Evolutionary conservation across 2,888 invertebrate genomes (phyloP), one percentile per base, ranked within the genome.

Genomic region (Octonoba sinensis): DNA sequence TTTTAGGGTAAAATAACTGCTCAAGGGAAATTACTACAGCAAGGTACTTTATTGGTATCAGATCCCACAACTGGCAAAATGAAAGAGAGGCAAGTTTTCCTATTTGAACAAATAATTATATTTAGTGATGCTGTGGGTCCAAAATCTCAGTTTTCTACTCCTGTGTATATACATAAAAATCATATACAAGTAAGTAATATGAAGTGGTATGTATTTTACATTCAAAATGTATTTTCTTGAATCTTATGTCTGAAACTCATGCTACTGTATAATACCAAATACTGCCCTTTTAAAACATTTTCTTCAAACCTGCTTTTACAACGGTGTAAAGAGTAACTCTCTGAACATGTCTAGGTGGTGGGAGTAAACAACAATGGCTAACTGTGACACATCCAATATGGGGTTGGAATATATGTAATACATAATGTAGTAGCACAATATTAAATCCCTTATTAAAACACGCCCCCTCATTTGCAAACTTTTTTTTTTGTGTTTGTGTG

Each of bases 21-120:
- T 57, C 99, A 99, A 90, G 99, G 99, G 81, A 96, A 96, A 89
- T 91, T 99, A 83, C 90, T 98, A 83, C 91, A 96, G 82, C 97
- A 97, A 87, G 97, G 95, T 71, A 91, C 93, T 27, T 90, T 97
- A 8, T 85, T 88, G 91, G 69, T 95, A 94, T 86, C 91, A 67
- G 86, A 87, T 85, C 67, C 84, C 20, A 54, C 71, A 60, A 74
- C 71, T 54, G 75, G 74, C 18, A 84, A 91, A 88, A 92, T 92
- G 86, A 94, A 95, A 87, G 98, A 99, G 86, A 91, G 96, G 87
- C 95, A 97, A 89, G 96, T 99, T 84, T 99, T 99, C 90, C 92
- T 99, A 67, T 99, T 99, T 88, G 97, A 99, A 88, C 99, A 99
- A 90, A 96, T 95, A 88, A 94, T 99, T 86, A 96, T 97, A 87